Percentiles rank a stretch among this genome's conserved stretches.
Evolutionary conservation across 37 sponge, comb jelly and placozoan species (phyloP).

Genomic region (Geodia barretti): DNA sequence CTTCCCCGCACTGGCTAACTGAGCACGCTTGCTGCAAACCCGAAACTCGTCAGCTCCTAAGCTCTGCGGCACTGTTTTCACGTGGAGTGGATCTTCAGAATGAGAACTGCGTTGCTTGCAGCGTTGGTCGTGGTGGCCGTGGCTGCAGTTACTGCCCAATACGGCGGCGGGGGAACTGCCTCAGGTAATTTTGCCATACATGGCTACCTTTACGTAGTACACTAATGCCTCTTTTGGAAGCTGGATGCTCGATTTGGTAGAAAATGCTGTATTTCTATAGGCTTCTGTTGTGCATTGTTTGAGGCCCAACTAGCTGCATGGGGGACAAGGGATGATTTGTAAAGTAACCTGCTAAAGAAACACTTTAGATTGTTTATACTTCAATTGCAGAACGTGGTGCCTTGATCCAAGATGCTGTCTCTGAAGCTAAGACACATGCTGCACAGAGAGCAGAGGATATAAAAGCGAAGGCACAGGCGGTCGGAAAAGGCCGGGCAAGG

Average conservation of each 20-base stretch:
- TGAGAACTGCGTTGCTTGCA: neutral
- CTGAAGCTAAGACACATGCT: neutral
- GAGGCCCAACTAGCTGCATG: too few species aligned
- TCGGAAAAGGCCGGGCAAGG: neutral
- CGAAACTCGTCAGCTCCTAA: too few species aligned
- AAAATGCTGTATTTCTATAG: too few species aligned
- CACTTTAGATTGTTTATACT: neutral
- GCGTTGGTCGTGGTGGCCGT: conserved; percentile 10
- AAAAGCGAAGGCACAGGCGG: neutral
- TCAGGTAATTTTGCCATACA: too few species aligned
- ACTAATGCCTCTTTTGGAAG: too few species aligned
- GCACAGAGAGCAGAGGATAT: neutral
- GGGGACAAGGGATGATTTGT: neutral
- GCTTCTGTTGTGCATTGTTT: too few species aligned
- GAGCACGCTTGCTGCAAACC: too few species aligned
- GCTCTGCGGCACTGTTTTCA: too few species aligned
- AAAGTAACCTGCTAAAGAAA: neutral
- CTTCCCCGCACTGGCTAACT: too few species aligned
- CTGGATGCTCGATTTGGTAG: too few species aligned
- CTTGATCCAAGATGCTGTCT: neutral
- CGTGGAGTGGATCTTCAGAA: too few species aligned
- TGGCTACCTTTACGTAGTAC: too few species aligned
- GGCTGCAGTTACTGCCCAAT: conserved; percentile 5
- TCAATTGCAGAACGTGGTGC: neutral
- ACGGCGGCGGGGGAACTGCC: neutral